Percentiles rank a stretch among this genome's conserved stretches.
Evolutionary conservation across 2,113 vertebrate species (phyloP).

Genomic region (Cyanoramphus novaezelandiae): DNA sequence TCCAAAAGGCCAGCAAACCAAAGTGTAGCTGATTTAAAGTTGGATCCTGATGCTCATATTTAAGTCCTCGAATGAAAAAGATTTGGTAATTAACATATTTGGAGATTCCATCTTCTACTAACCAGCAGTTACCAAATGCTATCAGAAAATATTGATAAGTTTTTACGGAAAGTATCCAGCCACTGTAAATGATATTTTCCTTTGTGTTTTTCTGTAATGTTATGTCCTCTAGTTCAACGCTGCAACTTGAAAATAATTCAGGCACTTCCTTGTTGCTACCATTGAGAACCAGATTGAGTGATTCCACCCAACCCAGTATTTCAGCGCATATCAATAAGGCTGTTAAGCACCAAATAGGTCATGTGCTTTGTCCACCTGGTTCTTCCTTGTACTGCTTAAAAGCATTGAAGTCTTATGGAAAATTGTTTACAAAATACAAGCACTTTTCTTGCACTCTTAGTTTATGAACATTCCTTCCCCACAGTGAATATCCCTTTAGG

Average conservation of each 20-base stretch:
- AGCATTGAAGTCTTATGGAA: background rate
- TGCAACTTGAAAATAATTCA: constrained; percentile 11
- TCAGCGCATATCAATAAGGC: constrained; percentile 17
- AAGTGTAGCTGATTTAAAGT: background rate
- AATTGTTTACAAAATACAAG: background rate
- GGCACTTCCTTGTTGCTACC: background rate
- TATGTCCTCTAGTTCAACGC: background rate
- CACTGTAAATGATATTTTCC: background rate
- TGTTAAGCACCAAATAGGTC: background rate
- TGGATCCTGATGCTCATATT: background rate
- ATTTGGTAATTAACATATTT: background rate
- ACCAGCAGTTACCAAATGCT: background rate
- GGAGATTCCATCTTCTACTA: background rate
- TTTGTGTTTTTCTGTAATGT: background rate
- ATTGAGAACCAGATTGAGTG: background rate
- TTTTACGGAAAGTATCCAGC: background rate
- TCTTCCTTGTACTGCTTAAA: background rate
- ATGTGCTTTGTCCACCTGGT: constrained; percentile 13
- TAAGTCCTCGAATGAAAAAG: background rate
- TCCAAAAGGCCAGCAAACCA: background rate
- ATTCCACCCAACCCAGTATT: background rate
- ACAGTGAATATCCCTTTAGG: background rate
- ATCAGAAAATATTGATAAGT: background rate
- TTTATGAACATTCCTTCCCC: background rate
- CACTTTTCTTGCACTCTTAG: background rate